A percentile compares a stretch with the other conserved stretches of the same genome.
Evolutionary conservation across 2,888 invertebrate species (phyloP).

Genomic region (Ophion ellenae): DNA sequence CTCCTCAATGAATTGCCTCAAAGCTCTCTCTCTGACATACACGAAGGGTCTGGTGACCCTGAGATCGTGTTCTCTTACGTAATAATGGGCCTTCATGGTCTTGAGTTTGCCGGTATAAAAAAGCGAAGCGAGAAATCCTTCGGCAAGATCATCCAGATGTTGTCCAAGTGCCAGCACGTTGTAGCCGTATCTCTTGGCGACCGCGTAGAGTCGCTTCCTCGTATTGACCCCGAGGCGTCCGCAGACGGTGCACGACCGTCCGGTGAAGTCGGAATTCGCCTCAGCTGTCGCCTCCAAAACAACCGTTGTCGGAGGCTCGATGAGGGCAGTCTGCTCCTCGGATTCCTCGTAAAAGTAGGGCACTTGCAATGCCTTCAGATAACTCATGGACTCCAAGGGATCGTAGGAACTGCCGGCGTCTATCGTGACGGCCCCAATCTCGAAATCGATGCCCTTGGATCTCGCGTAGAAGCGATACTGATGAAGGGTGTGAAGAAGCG

Average conservation of each 20-base stretch:
- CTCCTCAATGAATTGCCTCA: conserved; percentile 90
- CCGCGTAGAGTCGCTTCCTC: conserved; percentile 90
- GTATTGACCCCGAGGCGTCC: conserved; percentile 62
- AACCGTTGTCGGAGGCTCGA: conserved; percentile 83
- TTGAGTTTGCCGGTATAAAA: conserved; percentile 92
- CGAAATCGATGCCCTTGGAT: conserved; percentile 91
- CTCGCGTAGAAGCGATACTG: conserved; percentile 93
- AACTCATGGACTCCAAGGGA: conserved; percentile 86
- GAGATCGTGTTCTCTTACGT: conserved; percentile 91
- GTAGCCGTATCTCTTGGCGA: conserved; percentile 91
- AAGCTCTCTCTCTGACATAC: conserved; percentile 91
- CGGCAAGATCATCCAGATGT: conserved; percentile 92
- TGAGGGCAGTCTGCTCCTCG: conserved; percentile 87
- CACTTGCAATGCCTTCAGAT: conserved; percentile 86
- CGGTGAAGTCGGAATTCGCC: conserved; percentile 33
- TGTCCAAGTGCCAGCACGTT: conserved; percentile 95
- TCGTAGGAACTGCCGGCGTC: conserved; percentile 88
- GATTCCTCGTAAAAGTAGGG: conserved; percentile 87
- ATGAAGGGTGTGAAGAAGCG: conserved; percentile 92
- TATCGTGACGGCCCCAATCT: conserved; percentile 90
- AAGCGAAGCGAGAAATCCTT: conserved; percentile 92
- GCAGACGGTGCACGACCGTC: conserved; percentile 57
- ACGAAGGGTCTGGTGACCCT: conserved; percentile 94
- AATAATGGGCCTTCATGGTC: conserved; percentile 92
- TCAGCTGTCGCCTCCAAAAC: neutral